Evolutionary conservation across 2,797 vertebrate species (phyloP), one percentile per base, ranked within the genome.

Genomic region (Yasuhikotakia modesta): DNA sequence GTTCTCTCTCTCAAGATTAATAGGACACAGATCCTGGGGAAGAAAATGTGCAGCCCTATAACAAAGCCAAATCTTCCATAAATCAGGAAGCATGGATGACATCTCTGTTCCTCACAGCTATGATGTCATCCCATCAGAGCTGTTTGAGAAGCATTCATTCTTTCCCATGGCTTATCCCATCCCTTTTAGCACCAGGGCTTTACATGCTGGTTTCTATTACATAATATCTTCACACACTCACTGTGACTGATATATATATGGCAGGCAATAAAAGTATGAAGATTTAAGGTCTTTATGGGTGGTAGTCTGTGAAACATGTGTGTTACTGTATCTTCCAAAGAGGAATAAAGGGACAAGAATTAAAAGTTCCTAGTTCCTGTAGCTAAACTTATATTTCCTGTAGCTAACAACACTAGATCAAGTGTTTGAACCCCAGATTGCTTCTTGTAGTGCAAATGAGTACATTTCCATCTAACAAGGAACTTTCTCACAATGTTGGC

Each of bases 201-300:
- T 57, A 58, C 75, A 64, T 46, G 61, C 75, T 83, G 82, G 80
- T 83, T 84, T 84, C 43, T 70, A 76, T 86, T 82, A 80, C 79
- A 74, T 50, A 43, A 57, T 76, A 78, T 60, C 81, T 87, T 83
- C 83, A 82, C 82, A 86, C 81, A 63, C 79, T 81, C 70, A 85
- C 84, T 83, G 72, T 73, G 76, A 77, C 53, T 55, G 53, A 84
- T 17, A 85, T 79, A 85, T 79, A 79, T 39, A 74, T 78, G 73
- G 73, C 78, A 69, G 67, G 71, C 58, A 76, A 81, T 79, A 64
- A 77, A 81, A 63, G 12, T 24, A 57, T 69, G 35, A 78, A 71
- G 60, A 80, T 46, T 48, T 39, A 32, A 71, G 16, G 65, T 74
- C 65, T 60, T 60, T 52, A 2, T 8, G 45, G 7, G 65, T 61